A percentile compares a stretch with the other conserved stretches of the same genome.
These are phyloP conservation scores for Gymnodraco acuticeps DNA, from an alignment of 2,797 vertebrate genomes.

Conservation along the genomic window DNA sequence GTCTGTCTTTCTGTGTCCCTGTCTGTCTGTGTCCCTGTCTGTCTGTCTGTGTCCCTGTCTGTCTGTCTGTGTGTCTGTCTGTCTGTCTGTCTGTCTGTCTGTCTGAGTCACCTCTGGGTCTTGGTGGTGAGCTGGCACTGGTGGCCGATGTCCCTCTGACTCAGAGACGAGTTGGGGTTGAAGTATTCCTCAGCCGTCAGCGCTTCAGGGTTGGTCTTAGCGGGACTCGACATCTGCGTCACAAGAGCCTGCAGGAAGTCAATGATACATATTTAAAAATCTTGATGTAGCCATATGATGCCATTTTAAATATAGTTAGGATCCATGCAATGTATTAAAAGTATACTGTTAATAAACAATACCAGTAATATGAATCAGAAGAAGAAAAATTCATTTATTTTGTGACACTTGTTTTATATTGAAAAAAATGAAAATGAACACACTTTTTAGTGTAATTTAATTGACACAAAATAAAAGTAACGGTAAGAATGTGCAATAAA, in stretches of 20 bases:
- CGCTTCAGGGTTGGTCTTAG: conserved; percentile 89
- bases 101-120: conserved; percentile 92
- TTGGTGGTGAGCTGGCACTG: conserved; percentile 97
- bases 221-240: conserved; percentile 92
- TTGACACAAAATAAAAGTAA: too few relatives aligned
- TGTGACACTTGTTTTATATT: too few relatives aligned
- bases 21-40: conserved; percentile 54
- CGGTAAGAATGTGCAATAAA: too few relatives aligned
- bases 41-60: conserved; percentile 12
- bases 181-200: conserved; percentile 98
- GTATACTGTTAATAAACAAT: not conserved
- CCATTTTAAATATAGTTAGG: not conserved
- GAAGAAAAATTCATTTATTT: too few relatives aligned
- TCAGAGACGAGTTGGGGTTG: conserved; percentile 89
- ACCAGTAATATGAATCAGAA: not conserved
- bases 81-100: not conserved
- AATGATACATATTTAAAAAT: not conserved
- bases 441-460: too few relatives aligned
- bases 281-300: not conserved
- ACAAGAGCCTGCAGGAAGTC: conserved; percentile 87
- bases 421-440: too few relatives aligned
- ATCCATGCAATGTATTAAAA: not conserved
- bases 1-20: conserved; percentile 20
- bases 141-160: conserved; percentile 93
- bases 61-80: not conserved